phyloP scores from a whole-genome alignment of 1,140 invertebrate genomes.

The Trichonephila clavipes region DNA sequence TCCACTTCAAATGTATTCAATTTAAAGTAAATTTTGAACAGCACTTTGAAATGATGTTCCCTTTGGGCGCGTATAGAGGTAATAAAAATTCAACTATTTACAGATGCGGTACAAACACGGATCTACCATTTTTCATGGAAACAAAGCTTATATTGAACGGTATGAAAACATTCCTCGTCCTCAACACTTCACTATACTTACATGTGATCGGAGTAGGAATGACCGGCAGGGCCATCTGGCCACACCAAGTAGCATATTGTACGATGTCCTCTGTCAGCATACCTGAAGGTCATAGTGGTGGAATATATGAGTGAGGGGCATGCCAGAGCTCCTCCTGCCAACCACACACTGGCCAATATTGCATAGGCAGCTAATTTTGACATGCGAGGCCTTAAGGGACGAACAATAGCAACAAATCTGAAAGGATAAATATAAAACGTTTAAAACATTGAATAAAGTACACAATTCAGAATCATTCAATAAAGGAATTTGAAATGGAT shows the following conservation, averaged over 20 bases:
- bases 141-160: too few species aligned
- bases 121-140: too few species aligned
- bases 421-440: constrained; percentile 78
- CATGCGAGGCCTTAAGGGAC: constrained; percentile 91
- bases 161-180: too few species aligned
- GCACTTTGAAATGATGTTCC: too few species aligned
- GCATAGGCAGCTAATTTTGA: constrained; percentile 88
- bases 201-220: constrained; percentile 85
- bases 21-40: too few species aligned
- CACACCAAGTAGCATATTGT: constrained; percentile 86
- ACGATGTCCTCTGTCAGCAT: constrained; percentile 82
- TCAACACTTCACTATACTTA: constrained; percentile 81
- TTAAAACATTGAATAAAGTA: background rate
- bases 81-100: too few species aligned
- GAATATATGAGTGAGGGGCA: constrained; percentile 92
- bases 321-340: constrained; percentile 88
- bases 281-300: constrained; percentile 86
- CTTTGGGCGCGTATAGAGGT: too few species aligned
- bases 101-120: too few species aligned
- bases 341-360: constrained; percentile 91
- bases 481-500: too few species aligned
- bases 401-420: constrained; percentile 95
- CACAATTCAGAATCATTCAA: background rate
- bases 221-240: constrained; percentile 85
- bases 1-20: too few species aligned